Conservation (phyloP, 2,797 vertebrate species). For the Rhynchonycteris naso region DNA sequence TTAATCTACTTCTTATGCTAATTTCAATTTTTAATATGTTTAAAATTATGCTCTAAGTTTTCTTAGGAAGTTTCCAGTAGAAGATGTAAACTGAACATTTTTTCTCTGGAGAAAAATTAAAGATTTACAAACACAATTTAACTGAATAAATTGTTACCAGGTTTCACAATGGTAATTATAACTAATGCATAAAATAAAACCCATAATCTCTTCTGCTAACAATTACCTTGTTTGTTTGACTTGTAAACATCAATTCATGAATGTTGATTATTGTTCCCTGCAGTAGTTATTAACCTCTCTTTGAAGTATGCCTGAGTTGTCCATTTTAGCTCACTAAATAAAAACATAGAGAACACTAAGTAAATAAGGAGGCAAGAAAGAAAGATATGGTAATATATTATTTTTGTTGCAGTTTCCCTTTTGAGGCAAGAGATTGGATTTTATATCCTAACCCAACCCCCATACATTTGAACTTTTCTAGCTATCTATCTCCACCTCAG, state of each 20-base stretch:
- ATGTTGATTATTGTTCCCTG: not conserved
- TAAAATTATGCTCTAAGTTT: conserved; percentile 28
- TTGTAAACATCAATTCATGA: not conserved
- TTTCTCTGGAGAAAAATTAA: conserved; percentile 46
- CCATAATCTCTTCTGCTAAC: conserved; percentile 7
- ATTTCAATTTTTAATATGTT: conserved; percentile 45
- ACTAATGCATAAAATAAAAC: conserved; percentile 44
- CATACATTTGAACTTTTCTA: not conserved
- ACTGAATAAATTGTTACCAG: not conserved
- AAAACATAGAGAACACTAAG: not conserved
- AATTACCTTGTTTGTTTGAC: conserved; percentile 45
- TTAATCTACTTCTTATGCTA: not conserved
- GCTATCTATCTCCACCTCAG: not conserved
- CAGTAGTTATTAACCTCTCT: not conserved
- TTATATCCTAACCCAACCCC: not conserved
- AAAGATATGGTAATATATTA: not conserved
- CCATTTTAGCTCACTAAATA: not conserved
- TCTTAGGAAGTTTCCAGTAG: not conserved
- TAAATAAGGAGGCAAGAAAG: not conserved
- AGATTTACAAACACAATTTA: conserved; percentile 48
- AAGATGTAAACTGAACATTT: not conserved
- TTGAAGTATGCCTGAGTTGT: conserved; percentile 3
- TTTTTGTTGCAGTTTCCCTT: not conserved
- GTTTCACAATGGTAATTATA: not conserved
- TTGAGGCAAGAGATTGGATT: not conserved